A percentile compares a stretch with the other conserved stretches of the same genome.
Conservation (phyloP, 23 tunicate genomes). For the Oikopleura vanhoeffeni region DNA sequence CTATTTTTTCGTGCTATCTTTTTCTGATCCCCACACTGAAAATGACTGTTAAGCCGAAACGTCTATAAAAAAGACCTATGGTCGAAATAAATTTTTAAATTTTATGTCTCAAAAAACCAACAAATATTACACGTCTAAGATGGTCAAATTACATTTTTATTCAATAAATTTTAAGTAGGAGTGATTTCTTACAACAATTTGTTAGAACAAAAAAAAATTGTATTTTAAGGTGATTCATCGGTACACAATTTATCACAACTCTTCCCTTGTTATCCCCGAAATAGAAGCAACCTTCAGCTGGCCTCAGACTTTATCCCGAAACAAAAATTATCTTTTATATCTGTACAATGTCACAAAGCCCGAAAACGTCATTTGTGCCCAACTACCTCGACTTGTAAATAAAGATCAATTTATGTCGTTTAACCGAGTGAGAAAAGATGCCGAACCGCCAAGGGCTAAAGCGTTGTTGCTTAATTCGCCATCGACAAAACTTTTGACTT, state of each 20-base stretch:
- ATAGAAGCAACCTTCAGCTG: background rate
- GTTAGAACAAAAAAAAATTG: too few species aligned
- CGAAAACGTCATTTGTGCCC: background rate
- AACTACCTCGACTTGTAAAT: background rate
- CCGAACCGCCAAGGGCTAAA: background rate
- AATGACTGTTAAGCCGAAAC: too few species aligned
- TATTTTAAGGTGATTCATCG: background rate
- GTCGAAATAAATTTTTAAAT: too few species aligned
- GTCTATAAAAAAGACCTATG: too few species aligned
- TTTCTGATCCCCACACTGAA: too few species aligned
- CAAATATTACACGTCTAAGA: too few species aligned
- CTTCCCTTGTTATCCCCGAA: background rate
- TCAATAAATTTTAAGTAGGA: too few species aligned
- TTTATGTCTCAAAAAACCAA: too few species aligned
- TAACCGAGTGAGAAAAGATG: background rate
- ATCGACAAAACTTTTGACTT: background rate
- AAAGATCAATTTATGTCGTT: background rate
- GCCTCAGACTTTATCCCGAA: background rate
- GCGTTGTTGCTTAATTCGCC: background rate
- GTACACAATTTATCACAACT: background rate
- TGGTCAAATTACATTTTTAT: too few species aligned
- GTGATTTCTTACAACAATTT: too few species aligned
- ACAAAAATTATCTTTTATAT: background rate
- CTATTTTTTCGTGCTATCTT: too few species aligned
- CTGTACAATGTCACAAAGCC: background rate